Base-by-base conservation (phyloP, 2,888 invertebrate species). In the Alcis repandata region DNA sequence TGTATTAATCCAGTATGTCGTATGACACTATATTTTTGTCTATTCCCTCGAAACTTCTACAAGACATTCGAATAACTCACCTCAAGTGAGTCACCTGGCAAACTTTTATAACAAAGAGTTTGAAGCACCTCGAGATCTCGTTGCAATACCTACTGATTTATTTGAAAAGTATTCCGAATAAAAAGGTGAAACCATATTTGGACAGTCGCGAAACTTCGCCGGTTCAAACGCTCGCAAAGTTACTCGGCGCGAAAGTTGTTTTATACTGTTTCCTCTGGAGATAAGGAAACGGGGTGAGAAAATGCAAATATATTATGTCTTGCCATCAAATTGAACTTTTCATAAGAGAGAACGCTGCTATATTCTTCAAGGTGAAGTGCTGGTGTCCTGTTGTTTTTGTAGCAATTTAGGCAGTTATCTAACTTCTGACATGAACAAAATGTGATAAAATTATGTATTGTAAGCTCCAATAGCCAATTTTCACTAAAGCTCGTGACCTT, bases 181-280 rank as follows among this genome's bases (percentile, higher is more conserved):
- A 62, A 63, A 63, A 63, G 58, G 62, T 66, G 58, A 54, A 54
- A 49, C 67, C 67, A 59, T 62, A 62, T 67, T 66, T 62, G 66
- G 61, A 67, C 59, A 59, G 60, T 65, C 56, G 20, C 22, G 41
- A 66, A 62, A 62, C 62, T 54, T 67, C 51, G 19, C 22, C 54
- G 53, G 61, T 58, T 66, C 52, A 53, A 59, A 46, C 48, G 48
- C 56, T 57, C 56, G 41, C 41, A 56, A 62, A 57, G 57, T 58
- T 54, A 61, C 58, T 66, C 61, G 58, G 51, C 52, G 43, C n/a
- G 19, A 57, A 66, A 66, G 59, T 66, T 60, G 36, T 51, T 57
- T 63, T 52, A 46, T 57, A 38, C 51, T 57, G 51, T 56, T 53
- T 63, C 45, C 58, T 58, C 27, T 52, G 32, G 58, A 58, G 63